Conservation (phyloP, 2,113 vertebrate genomes). For the Neogale vison region DNA sequence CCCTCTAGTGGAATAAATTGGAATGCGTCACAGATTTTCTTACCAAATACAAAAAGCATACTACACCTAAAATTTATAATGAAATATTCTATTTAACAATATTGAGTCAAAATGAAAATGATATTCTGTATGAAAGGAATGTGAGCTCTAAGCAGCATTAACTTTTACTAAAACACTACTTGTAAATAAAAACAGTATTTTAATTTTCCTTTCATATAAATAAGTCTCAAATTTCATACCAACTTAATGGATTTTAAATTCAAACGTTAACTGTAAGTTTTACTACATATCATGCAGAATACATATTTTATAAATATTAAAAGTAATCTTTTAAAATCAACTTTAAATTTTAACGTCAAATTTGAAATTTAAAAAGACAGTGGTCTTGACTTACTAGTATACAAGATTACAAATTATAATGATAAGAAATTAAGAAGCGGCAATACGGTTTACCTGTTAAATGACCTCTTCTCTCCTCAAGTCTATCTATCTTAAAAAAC, state of each 20-base stretch:
- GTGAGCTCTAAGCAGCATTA: neutral
- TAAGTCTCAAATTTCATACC: neutral
- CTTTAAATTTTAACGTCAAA: neutral
- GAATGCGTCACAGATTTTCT: conserved; percentile 32
- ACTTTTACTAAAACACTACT: neutral
- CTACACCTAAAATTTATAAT: neutral
- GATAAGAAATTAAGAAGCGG: neutral
- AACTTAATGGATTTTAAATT: conserved; percentile 26
- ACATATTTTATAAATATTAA: conserved; percentile 17
- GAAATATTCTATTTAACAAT: neutral
- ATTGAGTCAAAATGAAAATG: neutral
- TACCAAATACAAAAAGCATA: neutral
- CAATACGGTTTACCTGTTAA: neutral
- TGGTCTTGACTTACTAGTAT: neutral
- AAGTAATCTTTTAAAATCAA: neutral
- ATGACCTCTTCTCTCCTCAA: neutral
- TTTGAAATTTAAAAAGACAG: neutral
- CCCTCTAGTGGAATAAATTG: conserved; percentile 71
- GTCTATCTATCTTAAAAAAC: neutral
- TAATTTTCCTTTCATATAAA: neutral
- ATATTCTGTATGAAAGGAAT: neutral
- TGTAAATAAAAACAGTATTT: conserved; percentile 2
- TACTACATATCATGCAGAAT: neutral
- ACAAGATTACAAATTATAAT: neutral
- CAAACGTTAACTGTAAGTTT: conserved; percentile 9